Percentiles rank a stretch among this genome's conserved stretches.
These are phyloP conservation scores for Lepidocolaptes lacrymiger DNA, from an alignment of 2,797 vertebrate species.

Conservation along the genomic window DNA sequence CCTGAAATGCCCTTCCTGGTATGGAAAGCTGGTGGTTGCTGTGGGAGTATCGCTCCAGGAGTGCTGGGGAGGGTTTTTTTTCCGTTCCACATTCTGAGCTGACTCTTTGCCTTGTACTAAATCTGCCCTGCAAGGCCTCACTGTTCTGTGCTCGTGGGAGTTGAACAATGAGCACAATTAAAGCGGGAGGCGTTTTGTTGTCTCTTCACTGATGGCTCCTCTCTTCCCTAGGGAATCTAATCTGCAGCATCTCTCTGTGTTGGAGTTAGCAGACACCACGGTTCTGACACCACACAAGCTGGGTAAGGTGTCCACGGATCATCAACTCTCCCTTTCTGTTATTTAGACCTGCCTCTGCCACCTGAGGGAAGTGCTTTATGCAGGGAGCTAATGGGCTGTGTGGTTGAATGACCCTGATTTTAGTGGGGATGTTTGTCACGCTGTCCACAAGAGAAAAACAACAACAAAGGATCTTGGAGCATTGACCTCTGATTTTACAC, in stretches of 20 bases:
- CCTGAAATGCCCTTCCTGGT: neutral
- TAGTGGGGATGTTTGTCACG: neutral
- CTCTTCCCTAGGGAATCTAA: slow-evolving; percentile 87
- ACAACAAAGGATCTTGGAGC: neutral
- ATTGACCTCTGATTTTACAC: rapidly evolving
- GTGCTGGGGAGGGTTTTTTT: neutral
- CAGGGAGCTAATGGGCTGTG: neutral
- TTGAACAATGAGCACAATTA: slow-evolving; percentile 18
- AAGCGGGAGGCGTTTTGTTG: slow-evolving; percentile 31
- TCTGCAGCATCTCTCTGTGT: slow-evolving; percentile 90
- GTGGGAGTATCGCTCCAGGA: neutral
- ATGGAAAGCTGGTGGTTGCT: neutral
- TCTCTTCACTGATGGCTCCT: slow-evolving; percentile 22
- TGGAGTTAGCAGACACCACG: slow-evolving; percentile 89
- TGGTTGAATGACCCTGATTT: neutral
- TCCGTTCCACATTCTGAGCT: neutral
- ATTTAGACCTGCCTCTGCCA: neutral
- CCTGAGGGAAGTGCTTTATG: neutral
- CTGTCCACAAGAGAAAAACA: neutral
- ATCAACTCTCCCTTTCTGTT: neutral
- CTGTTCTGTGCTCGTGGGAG: neutral
- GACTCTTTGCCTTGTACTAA: slow-evolving; percentile 4
- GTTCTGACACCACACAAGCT: slow-evolving; percentile 74
- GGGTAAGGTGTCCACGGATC: slow-evolving; percentile 73
- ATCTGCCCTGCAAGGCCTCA: neutral